These are phyloP conservation scores for Pterocles gutturalis DNA, from an alignment of 2,113 vertebrate species.

Conservation along the genomic window DNA sequence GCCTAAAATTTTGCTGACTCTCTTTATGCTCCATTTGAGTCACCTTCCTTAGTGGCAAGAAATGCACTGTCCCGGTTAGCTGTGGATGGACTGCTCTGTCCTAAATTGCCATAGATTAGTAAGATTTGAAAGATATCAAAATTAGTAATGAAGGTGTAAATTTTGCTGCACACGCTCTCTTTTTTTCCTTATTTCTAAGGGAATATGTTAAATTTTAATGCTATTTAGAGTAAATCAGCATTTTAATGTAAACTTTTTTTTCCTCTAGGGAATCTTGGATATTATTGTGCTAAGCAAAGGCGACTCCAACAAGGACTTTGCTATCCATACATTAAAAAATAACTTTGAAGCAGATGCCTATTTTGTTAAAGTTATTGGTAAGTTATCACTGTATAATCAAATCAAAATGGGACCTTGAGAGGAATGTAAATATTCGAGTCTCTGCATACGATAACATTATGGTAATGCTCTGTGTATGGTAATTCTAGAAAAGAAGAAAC, in stretches of 20 bases:
- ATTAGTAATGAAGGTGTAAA: neutral
- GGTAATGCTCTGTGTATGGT: neutral
- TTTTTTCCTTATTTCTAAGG: neutral
- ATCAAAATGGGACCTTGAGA: neutral
- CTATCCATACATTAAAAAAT: constrained; percentile 93
- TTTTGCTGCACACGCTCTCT: rapidly evolving
- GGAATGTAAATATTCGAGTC: neutral
- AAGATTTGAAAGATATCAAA: neutral
- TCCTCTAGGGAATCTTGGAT: constrained; percentile 92
- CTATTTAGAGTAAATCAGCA: neutral
- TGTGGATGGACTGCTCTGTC: neutral
- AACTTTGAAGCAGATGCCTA: constrained; percentile 98
- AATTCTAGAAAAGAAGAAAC: neutral
- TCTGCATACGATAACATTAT: neutral
- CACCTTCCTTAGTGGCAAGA: neutral
- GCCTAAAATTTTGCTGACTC: neutral
- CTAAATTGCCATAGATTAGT: neutral
- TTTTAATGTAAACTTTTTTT: neutral
- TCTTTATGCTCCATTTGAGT: neutral
- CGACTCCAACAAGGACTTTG: constrained; percentile 77
- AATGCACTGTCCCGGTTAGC: neutral
- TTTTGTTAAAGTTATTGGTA: constrained; percentile 99
- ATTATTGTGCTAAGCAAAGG: constrained; percentile 89
- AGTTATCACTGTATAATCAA: constrained; percentile 67
- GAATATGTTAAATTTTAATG: neutral